Evolutionary conservation across 2,888 invertebrate genomes (phyloP).

Genomic region (Leucophenga maculata): DNA sequence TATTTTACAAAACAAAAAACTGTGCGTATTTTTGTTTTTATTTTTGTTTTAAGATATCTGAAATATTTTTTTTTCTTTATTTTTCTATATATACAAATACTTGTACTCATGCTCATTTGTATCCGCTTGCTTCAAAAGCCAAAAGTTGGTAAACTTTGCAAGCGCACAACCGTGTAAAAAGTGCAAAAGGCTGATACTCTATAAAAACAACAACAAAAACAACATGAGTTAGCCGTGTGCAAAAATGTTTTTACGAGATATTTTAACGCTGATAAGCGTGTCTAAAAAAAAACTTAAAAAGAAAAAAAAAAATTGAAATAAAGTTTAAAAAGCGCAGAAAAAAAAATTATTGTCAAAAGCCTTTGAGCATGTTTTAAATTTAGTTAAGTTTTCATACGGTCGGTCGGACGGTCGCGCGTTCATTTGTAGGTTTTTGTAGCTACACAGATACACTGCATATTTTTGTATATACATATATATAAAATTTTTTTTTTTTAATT

Average conservation of each 20-base stretch:
- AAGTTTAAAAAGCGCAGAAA: not conserved
- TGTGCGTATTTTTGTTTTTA: too few relatives aligned
- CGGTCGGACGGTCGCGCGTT: not conserved
- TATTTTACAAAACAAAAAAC: too few relatives aligned
- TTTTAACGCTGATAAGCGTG: constrained; percentile 14
- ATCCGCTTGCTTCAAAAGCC: not conserved
- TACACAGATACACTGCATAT: too few relatives aligned
- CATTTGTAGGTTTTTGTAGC: not conserved
- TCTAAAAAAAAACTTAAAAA: not conserved
- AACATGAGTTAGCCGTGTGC: not conserved
- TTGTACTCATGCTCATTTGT: too few relatives aligned
- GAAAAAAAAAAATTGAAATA: not conserved
- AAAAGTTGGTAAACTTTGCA: not conserved
- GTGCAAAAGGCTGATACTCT: not conserved
- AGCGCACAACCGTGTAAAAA: not conserved
- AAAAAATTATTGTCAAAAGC: constrained; percentile 23
- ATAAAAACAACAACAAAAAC: constrained; percentile 1
- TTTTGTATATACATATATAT: too few relatives aligned
- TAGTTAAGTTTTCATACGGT: constrained; percentile 28
- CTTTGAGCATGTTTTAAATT: constrained; percentile 17
- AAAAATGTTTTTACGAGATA: constrained; percentile 20
- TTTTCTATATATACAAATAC: too few relatives aligned
- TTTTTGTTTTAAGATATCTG: too few relatives aligned
- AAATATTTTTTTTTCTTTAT: too few relatives aligned
- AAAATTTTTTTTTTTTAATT: not conserved